Percentiles rank a stretch among this genome's conserved stretches.
Evolutionary conservation across 2,888 invertebrate species (phyloP).

Genomic region (Drosophila imparisetae): DNA sequence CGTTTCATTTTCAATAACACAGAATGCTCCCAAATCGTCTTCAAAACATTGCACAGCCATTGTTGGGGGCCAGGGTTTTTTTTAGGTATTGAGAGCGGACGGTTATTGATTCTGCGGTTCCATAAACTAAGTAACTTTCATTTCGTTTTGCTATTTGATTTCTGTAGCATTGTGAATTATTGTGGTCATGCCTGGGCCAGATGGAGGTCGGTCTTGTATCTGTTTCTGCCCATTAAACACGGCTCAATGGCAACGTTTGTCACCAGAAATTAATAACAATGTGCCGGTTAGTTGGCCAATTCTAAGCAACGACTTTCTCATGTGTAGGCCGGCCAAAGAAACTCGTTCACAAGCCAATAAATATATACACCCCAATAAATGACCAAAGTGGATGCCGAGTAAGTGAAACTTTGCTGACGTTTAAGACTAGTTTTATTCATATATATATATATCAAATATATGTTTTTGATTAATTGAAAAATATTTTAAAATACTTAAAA

Average conservation of each 20-base stretch:
- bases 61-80: constrained; percentile 29
- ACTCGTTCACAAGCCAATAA: constrained; percentile 50
- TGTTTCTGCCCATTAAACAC: constrained; percentile 67
- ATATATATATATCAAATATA: neutral
- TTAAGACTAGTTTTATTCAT: neutral
- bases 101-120: constrained; percentile 76
- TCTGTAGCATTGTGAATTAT: constrained; percentile 44
- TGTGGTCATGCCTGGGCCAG: constrained; percentile 46
- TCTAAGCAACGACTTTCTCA: constrained; percentile 68
- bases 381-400: constrained; percentile 24
- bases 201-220: constrained; percentile 12
- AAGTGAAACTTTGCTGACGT: constrained; percentile 36
- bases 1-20: constrained; percentile 37
- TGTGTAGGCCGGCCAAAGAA: constrained; percentile 63
- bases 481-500: neutral
- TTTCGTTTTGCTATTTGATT: constrained; percentile 66
- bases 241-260: constrained; percentile 73
- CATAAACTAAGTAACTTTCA: constrained; percentile 66
- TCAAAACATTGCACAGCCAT: constrained; percentile 49
- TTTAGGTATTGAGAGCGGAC: constrained; percentile 52
- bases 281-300: constrained; percentile 75
- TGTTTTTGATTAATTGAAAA: neutral
- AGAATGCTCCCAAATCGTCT: constrained; percentile 49
- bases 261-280: constrained; percentile 77
- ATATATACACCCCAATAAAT: constrained; percentile 25